Percentiles rank a stretch among this genome's conserved stretches.
Conservation (phyloP, 2,113 vertebrate genomes). For the Etheostoma cragini region DNA sequence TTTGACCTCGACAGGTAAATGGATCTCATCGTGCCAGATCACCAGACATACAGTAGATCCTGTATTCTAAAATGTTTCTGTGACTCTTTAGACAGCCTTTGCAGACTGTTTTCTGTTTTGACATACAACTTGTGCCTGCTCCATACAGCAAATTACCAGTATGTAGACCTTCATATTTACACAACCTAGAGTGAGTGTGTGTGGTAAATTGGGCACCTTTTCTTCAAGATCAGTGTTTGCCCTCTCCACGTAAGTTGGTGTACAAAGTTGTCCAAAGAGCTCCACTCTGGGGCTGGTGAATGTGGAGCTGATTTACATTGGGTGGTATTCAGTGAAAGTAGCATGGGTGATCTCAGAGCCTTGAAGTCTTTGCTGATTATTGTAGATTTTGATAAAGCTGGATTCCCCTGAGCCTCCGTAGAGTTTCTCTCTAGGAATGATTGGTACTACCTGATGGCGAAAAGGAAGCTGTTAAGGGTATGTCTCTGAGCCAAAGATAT, state of each 20-base stretch:
- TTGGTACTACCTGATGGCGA: background rate
- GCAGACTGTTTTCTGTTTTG: background rate
- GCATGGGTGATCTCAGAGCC: slow-evolving; percentile 1
- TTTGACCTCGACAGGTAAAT: slow-evolving; percentile 26
- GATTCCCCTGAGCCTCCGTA: background rate
- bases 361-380: slow-evolving; percentile 5
- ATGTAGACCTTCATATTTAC: background rate
- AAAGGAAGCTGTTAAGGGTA: background rate
- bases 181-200: background rate
- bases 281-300: background rate
- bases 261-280: slow-evolving; percentile 4
- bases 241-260: background rate
- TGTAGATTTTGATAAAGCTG: slow-evolving; percentile 2
- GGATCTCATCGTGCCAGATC: slow-evolving; percentile 14
- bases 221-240: background rate
- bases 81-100: background rate
- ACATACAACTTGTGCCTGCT: background rate
- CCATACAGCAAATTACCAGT: background rate
- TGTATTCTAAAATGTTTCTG: slow-evolving; percentile 20
- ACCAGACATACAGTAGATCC: slow-evolving; percentile 4
- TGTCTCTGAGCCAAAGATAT: background rate
- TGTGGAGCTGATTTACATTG: background rate
- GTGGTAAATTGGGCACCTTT: background rate
- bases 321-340: slow-evolving; percentile 38
- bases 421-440: slow-evolving; percentile 7